phyloP scores from a whole-genome alignment of 1,140 invertebrate species.

The Monomorium pharaonis region DNA sequence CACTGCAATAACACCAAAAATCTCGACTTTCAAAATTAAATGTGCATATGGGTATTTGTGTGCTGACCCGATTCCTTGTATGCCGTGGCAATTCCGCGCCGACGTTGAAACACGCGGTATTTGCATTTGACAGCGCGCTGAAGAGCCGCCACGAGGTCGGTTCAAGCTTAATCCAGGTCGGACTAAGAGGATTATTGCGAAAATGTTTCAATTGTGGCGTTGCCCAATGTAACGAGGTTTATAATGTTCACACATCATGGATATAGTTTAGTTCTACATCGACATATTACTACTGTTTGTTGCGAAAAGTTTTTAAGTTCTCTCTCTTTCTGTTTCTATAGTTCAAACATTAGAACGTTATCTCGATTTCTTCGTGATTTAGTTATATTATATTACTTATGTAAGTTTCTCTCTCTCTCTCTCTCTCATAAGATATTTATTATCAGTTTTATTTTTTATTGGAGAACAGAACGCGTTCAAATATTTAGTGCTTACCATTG shows the following conservation, averaged over 20 bases:
- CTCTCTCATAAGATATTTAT: not conserved
- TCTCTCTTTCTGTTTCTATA: not conserved
- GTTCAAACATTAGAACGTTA: not conserved
- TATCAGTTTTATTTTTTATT: not conserved
- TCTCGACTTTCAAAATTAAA: conserved; percentile 14
- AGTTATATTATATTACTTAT: not conserved
- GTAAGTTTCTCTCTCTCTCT: no score
- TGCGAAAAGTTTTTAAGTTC: not conserved
- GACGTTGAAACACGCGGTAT: conserved; percentile 67
- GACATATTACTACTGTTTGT: not conserved
- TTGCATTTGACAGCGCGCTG: conserved; percentile 72
- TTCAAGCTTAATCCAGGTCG: conserved; percentile 77
- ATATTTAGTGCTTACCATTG: not conserved
- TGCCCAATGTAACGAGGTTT: conserved; percentile 8
- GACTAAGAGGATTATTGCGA: conserved; percentile 79
- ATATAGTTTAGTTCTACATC: conserved; percentile 24
- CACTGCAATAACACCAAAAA: not conserved
- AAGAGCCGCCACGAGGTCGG: conserved; percentile 69
- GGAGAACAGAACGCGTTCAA: not conserved
- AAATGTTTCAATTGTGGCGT: conserved; percentile 79
- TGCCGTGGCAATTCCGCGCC: conserved; percentile 48
- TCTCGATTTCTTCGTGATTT: not conserved
- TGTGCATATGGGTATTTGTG: conserved; percentile 26
- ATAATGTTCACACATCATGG: conserved; percentile 27
- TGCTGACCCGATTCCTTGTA: conserved; percentile 46